Conservation (phyloP, 2,797 vertebrate genomes). For the Atherinosoma microstoma region DNA sequence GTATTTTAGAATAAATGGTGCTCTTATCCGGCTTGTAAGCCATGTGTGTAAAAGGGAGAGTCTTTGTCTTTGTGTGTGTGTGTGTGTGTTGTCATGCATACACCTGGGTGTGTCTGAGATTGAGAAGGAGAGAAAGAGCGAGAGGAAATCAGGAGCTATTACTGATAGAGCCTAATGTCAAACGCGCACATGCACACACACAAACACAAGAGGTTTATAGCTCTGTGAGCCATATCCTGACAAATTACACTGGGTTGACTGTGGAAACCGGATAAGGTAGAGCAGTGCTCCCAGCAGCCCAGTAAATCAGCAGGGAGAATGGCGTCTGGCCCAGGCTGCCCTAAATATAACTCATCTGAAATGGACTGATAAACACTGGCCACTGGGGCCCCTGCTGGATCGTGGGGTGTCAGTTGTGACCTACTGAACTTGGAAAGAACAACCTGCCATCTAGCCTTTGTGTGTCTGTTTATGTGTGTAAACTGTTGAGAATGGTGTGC, state of each 20-base stretch:
- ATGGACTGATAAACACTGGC: conserved; percentile 82
- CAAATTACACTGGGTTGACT: conserved; percentile 82
- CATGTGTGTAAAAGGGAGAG: conserved; percentile 51
- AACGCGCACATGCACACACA: conserved; percentile 47
- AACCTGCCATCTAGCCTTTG: conserved; percentile 71
- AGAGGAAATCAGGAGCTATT: conserved; percentile 79
- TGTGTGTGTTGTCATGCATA: conserved; percentile 41
- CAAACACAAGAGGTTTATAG: conserved; percentile 72
- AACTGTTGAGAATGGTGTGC: conserved; percentile 12
- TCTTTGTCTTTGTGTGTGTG: conserved; percentile 39
- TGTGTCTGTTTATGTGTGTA: conserved; percentile 42
- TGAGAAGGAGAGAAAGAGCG: conserved; percentile 57
- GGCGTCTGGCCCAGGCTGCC: conserved; percentile 77
- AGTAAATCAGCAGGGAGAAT: conserved; percentile 84
- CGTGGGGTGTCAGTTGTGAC: conserved; percentile 75
- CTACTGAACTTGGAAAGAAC: conserved; percentile 79
- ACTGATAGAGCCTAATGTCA: conserved; percentile 79
- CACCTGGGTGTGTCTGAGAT: conserved; percentile 69
- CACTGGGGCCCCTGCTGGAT: conserved; percentile 73
- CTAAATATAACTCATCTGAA: conserved; percentile 86
- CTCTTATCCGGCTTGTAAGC: conserved; percentile 73
- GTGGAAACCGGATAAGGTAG: conserved; percentile 84
- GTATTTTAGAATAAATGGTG: conserved; percentile 77
- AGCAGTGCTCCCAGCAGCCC: conserved; percentile 78
- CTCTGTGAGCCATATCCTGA: conserved; percentile 80